Evolutionary conservation across 2,113 vertebrate genomes (phyloP).

Genomic region (Hydropotes inermis): DNA sequence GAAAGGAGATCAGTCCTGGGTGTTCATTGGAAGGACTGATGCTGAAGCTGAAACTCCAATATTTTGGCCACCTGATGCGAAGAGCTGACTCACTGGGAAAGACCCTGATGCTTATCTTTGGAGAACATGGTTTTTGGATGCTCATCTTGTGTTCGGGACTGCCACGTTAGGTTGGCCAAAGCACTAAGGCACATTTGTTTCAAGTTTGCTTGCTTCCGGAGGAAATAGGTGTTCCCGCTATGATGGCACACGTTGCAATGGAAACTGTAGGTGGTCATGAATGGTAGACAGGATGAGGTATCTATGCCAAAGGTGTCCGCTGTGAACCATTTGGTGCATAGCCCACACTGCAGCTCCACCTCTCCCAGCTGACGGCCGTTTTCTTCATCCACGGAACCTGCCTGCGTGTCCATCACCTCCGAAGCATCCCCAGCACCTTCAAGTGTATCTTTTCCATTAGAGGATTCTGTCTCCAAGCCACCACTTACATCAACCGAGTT

Average conservation of each 20-base stretch:
- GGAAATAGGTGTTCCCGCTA: slow-evolving; percentile 97
- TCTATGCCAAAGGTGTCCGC: slow-evolving; percentile 96
- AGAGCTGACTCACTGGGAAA: no score
- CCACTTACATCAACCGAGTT: slow-evolving; percentile 83
- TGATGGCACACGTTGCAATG: slow-evolving; percentile 98
- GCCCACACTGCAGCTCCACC: slow-evolving; percentile 95
- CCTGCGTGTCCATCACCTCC: slow-evolving; percentile 87
- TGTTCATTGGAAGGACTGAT: no score
- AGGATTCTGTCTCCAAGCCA: slow-evolving; percentile 90
- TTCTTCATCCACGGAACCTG: slow-evolving; percentile 93
- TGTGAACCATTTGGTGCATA: slow-evolving; percentile 98
- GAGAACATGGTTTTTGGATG: no score
- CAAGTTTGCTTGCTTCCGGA: slow-evolving; percentile 97
- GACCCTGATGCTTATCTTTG: no score
- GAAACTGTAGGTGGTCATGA: slow-evolving; percentile 99
- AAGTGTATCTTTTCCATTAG: slow-evolving; percentile 90
- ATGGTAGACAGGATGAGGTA: slow-evolving; percentile 93
- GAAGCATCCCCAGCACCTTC: slow-evolving; percentile 87
- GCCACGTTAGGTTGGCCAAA: slow-evolving; percentile 96
- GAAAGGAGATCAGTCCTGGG: no score
- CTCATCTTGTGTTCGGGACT: no score
- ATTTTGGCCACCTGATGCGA: no score
- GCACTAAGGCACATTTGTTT: slow-evolving; percentile 99
- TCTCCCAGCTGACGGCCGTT: slow-evolving; percentile 92
- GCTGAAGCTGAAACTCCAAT: no score